Evolutionary conservation across 2,797 vertebrate species (phyloP).

Genomic region (Pyrocephalus nanus): DNA sequence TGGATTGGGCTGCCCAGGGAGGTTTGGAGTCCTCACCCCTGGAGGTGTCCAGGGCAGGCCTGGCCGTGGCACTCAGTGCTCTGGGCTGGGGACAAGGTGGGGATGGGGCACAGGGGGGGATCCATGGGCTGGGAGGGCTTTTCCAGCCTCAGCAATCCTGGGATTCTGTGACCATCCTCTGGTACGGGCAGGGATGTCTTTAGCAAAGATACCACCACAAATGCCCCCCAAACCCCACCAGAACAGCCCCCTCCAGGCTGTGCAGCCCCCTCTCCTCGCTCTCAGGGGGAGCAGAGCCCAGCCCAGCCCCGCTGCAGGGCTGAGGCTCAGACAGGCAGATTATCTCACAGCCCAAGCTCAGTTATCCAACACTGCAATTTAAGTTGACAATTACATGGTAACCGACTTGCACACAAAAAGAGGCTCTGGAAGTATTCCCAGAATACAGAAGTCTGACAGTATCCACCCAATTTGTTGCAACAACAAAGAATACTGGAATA

Average conservation of each 20-base stretch:
- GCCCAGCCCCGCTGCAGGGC: not conserved
- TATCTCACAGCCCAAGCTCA: not conserved
- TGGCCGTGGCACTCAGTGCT: not conserved
- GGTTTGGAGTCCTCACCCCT: not conserved
- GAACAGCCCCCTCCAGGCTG: not conserved
- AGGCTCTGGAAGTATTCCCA: slow-evolving; percentile 61
- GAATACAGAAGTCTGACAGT: slow-evolving; percentile 64
- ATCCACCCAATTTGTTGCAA: slow-evolving; percentile 71
- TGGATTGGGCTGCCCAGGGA: not conserved
- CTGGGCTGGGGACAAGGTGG: not conserved
- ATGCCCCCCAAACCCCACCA: not conserved
- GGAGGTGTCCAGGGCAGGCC: not conserved
- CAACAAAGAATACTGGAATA: slow-evolving; percentile 65
- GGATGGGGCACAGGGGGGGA: not conserved
- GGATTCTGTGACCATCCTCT: rapidly evolving
- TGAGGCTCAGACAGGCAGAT: not conserved
- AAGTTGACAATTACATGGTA: slow-evolving; percentile 63
- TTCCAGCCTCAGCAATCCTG: not conserved
- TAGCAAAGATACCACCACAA: rapidly evolving
- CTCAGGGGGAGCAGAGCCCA: not conserved
- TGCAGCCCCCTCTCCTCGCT: not conserved
- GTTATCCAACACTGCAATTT: slow-evolving; percentile 62
- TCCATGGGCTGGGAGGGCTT: not conserved
- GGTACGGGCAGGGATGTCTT: rapidly evolving
- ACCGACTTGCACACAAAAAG: slow-evolving; percentile 49